phyloP scores from a whole-genome alignment of 2,113 vertebrate species.

The Halichoeres trimaculatus region DNA sequence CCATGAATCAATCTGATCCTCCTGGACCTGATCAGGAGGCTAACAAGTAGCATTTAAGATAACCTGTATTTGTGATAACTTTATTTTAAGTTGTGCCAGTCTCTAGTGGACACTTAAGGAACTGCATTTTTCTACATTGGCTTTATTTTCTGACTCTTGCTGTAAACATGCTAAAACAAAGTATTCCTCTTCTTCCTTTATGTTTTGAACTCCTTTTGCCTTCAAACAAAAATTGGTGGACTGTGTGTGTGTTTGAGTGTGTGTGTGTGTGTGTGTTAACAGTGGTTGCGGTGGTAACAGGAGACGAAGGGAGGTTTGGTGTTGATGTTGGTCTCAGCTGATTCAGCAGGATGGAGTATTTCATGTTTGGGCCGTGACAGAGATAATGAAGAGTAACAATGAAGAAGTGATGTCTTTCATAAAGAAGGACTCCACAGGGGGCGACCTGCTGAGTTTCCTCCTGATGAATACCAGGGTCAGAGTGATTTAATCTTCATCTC shows the following conservation, averaged over 20 bases:
- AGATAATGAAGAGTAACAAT: constrained; percentile 5
- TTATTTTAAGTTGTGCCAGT: no score
- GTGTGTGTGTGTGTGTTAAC: constrained; percentile 4
- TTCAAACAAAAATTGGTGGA: background rate
- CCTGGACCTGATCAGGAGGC: no score
- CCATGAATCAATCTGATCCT: no score
- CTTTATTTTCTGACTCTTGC: no score
- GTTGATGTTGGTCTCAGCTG: constrained; percentile 12
- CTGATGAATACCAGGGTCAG: constrained; percentile 35
- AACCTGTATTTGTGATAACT: no score
- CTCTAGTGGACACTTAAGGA: no score
- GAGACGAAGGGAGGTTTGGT: background rate
- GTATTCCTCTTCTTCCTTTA: no score
- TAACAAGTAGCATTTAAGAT: no score
- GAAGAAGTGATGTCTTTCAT: constrained; percentile 6
- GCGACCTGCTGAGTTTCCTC: constrained; percentile 2
- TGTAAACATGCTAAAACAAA: no score
- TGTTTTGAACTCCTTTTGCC: background rate
- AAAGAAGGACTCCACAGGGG: background rate
- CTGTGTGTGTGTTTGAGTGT: background rate
- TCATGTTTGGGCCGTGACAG: background rate
- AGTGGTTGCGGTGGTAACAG: background rate
- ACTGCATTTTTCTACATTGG: no score
- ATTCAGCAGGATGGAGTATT: constrained; percentile 15
- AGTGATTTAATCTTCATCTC: constrained; percentile 39